Evolutionary conservation across 2,113 vertebrate species (phyloP).

Genomic region (Cygnus atratus): DNA sequence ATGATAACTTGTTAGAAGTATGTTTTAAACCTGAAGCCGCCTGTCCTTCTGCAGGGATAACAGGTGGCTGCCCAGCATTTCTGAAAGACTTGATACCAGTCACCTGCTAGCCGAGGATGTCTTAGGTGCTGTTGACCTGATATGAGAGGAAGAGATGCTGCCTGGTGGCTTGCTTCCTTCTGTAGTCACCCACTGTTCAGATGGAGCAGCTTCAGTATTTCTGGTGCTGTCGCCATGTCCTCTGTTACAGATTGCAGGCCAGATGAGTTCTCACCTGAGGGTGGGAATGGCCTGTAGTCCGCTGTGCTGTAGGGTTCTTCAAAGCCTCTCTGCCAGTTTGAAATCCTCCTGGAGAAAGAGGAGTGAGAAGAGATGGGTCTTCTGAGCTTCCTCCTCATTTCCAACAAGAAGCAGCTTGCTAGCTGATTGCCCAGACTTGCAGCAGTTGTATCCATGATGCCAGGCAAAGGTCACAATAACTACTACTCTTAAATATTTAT

Average conservation of each 20-base stretch:
- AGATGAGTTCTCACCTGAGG: neutral
- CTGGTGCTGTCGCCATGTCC: neutral
- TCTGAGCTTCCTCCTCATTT: neutral
- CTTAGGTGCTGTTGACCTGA: neutral
- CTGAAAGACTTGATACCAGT: neutral
- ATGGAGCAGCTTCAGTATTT: neutral
- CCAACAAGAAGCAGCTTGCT: neutral
- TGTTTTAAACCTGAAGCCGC: neutral
- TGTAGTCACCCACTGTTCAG: neutral
- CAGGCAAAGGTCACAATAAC: neutral
- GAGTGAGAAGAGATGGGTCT: neutral
- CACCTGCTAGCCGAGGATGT: neutral
- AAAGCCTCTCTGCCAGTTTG: neutral
- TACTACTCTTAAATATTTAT: neutral
- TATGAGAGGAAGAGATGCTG: neutral
- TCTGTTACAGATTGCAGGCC: accelerated
- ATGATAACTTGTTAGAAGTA: neutral
- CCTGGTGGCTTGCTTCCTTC: neutral
- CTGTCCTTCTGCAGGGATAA: neutral
- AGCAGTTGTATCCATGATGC: neutral
- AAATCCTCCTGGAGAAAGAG: neutral
- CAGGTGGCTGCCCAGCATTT: neutral
- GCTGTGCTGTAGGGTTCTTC: neutral
- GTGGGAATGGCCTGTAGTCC: neutral
- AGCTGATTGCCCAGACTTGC: neutral